phyloP scores from a whole-genome alignment of 2,888 invertebrate species.

The Drosophila fungiperda region DNA sequence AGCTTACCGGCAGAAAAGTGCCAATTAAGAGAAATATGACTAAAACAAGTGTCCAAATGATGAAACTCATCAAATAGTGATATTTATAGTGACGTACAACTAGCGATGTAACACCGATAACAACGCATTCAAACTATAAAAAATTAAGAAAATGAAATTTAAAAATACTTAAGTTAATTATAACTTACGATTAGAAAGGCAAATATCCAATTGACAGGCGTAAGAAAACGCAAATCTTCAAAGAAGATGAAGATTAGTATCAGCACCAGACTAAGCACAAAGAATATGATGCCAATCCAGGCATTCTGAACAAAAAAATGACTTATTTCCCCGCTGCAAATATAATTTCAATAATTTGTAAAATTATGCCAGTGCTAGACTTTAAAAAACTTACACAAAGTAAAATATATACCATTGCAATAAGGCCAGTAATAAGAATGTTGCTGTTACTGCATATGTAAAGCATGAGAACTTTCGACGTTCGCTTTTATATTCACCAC shows the following conservation, averaged over 20 bases:
- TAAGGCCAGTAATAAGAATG: constrained; percentile 29
- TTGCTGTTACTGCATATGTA: constrained; percentile 26
- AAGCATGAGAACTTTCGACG: constrained; percentile 33
- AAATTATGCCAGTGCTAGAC: too few relatives aligned
- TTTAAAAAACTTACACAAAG: constrained; percentile 35
- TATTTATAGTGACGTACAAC: constrained; percentile 40
- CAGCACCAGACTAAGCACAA: constrained; percentile 39
- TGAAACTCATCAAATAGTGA: constrained; percentile 40
- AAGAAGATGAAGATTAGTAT: constrained; percentile 53
- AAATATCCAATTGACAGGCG: constrained; percentile 53
- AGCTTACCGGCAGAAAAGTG: constrained; percentile 42
- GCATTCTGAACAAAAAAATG: constrained; percentile 28
- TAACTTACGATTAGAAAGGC: constrained; percentile 47
- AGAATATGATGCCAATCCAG: constrained; percentile 51
- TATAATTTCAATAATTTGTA: not conserved
- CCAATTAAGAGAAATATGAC: constrained; percentile 42
- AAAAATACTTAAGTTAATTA: not conserved
- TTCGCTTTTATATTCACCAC: constrained; percentile 14
- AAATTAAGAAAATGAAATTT: not conserved
- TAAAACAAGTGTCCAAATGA: constrained; percentile 44
- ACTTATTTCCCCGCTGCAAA: constrained; percentile 10
- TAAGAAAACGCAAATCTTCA: constrained; percentile 53
- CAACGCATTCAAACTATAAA: constrained; percentile 47
- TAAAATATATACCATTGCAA: constrained; percentile 46
- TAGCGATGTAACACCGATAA: constrained; percentile 45